A percentile compares a stretch with the other conserved stretches of the same genome.
These are phyloP conservation scores for Coranthus polyacanthus DNA, from an alignment of 2,797 vertebrate genomes.

Conservation along the genomic window DNA sequence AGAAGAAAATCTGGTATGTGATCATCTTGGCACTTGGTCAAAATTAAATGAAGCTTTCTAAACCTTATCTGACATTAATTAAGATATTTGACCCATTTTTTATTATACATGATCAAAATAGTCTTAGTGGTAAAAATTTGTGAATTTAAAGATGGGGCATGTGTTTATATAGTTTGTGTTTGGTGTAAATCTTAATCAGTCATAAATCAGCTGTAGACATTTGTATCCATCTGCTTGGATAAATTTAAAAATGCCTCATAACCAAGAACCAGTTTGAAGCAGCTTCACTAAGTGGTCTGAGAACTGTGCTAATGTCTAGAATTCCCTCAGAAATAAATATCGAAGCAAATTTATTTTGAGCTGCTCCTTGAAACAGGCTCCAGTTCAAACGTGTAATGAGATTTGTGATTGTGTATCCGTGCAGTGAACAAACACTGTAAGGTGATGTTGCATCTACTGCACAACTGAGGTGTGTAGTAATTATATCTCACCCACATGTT, in stretches of 20 bases:
- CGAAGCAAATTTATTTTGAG: background rate
- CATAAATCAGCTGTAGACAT: background rate
- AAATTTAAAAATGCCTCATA: background rate
- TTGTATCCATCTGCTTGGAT: background rate
- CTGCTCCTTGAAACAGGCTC: background rate
- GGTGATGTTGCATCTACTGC: constrained; percentile 1
- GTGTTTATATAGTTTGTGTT: background rate
- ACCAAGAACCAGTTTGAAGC: background rate
- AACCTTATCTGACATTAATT: background rate
- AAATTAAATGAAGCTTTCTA: background rate
- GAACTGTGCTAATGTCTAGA: background rate
- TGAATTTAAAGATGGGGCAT: constrained; percentile 9
- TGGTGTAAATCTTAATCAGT: background rate
- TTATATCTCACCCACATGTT: constrained; percentile 38
- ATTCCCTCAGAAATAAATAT: constrained; percentile 1
- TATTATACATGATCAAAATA: background rate
- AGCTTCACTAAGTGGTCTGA: background rate
- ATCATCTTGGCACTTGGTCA: constrained; percentile 11
- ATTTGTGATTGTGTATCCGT: background rate
- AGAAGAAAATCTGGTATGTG: constrained; percentile 90
- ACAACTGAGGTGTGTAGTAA: background rate
- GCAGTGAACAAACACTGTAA: background rate
- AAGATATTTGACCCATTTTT: background rate
- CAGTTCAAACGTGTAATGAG: no score
- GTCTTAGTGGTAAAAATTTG: no score